These are phyloP conservation scores for Aphelenchoides besseyi DNA, from an alignment of 1,140 invertebrate species.

Conservation along the genomic window DNA sequence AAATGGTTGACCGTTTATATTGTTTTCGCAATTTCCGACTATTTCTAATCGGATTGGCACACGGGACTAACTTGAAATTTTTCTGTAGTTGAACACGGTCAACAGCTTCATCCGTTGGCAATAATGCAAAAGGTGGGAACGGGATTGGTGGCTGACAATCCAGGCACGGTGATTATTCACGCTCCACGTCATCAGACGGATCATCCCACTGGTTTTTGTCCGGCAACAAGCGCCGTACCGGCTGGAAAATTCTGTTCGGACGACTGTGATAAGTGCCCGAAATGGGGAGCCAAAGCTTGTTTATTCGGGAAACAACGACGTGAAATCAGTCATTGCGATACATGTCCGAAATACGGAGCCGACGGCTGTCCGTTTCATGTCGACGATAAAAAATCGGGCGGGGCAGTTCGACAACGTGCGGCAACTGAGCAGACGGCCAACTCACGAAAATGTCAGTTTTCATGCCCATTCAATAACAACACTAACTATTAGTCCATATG, in stretches of 20 bases:
- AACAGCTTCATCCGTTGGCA: constrained; percentile 21
- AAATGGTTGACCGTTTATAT: neutral
- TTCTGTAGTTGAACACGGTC: constrained; percentile 28
- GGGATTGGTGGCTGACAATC: neutral
- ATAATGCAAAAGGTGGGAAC: constrained; percentile 9
- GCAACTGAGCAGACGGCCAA: neutral
- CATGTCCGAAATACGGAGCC: constrained; percentile 45
- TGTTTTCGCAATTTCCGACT: constrained; percentile 16
- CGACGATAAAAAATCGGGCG: neutral
- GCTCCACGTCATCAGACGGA: constrained; percentile 23
- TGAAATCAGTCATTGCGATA: constrained; percentile 34
- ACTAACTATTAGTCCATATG: neutral
- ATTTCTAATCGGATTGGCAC: neutral
- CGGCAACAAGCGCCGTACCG: constrained; percentile 30
- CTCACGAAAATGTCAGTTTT: constrained; percentile 27
- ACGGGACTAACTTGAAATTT: constrained; percentile 22
- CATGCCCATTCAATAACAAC: no score
- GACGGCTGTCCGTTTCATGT: constrained; percentile 33
- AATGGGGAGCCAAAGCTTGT: constrained; percentile 47
- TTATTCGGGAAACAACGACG: constrained; percentile 37
- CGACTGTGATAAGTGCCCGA: constrained; percentile 46
- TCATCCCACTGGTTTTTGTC: constrained; percentile 21
- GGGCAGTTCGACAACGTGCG: constrained; percentile 1
- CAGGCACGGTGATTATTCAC: constrained; percentile 24
- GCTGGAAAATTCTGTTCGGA: constrained; percentile 40